These are phyloP conservation scores for Brachystomella parvula DNA, from an alignment of 1,140 invertebrate species.

Conservation along the genomic window DNA sequence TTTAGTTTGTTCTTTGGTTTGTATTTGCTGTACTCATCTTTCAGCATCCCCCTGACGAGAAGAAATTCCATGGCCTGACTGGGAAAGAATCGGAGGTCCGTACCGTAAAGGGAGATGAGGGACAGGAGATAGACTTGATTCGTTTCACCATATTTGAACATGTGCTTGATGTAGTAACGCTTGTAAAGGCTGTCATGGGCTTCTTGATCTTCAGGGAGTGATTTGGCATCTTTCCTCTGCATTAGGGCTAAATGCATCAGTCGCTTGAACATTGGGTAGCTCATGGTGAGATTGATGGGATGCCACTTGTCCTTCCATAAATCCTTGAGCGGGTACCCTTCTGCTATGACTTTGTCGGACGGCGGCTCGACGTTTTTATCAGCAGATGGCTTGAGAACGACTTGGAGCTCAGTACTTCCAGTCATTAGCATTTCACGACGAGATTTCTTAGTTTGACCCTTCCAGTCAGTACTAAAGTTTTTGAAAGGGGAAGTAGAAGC, in stretches of 20 bases:
- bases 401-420: neutral
- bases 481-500: neutral
- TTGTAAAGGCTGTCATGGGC: neutral
- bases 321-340: neutral
- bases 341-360: neutral
- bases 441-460: neutral
- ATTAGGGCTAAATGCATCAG: neutral
- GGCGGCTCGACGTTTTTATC: neutral
- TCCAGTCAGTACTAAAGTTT: neutral
- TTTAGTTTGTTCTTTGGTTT: too few relatives aligned
- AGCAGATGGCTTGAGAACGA: neutral
- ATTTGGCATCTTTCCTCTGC: neutral
- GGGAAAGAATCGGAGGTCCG: neutral
- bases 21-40: neutral
- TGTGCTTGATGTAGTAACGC: neutral
- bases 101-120: neutral
- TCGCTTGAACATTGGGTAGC: neutral
- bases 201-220: neutral
- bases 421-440: neutral
- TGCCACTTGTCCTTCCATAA: conserved; percentile 6
- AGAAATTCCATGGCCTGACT: neutral
- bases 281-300: neutral
- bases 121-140: conserved; percentile 1
- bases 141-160: neutral
- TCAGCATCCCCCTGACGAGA: neutral